Evolutionary conservation across 1,140 invertebrate species (phyloP), one percentile per base, ranked within the genome.

Genomic region (Drosophila persimilis): DNA sequence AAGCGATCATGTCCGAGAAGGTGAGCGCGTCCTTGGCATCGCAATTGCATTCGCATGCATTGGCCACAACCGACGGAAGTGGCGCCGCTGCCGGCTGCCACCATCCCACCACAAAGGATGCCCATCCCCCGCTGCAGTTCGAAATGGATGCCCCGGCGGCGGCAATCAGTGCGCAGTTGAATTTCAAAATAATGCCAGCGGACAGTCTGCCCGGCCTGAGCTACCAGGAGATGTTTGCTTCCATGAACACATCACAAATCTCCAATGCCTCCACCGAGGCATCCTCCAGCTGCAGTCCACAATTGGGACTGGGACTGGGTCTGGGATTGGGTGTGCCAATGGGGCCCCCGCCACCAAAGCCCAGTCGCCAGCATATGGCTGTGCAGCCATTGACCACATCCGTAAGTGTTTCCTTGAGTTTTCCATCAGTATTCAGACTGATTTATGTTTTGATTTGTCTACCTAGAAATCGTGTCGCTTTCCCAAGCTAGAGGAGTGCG

Each of bases 401-500:
- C 62, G 81, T 86, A 29, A 61, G 76, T 74, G 48, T 48, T 61
- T 45, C 47, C 52, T 51, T 45, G 17, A 46, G 4, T 43, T 6
- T 9, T n/a, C 0, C 1, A 11, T 11, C 2, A 2, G 7, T 1
- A 8, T 2, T 24, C 6, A 15, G 6, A 20, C 13, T 15, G 41
- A 41, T 41, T 9, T 39, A 1, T 22, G 29, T 13, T 45, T 11
- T 41, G 8, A 8, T 31, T 26, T 11, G 7, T 7, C 7, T 71
- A 41, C n/a, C 0, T 52, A 91, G 90, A 91, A 90, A 83, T 91
- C 91, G 24, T 91, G 91, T 73, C 92, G 94, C 6, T 99, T 99
- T 93, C 98, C 98, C 6, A 98, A 98, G 91, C 93, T 99, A 63
- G 97, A 99, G 91, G 97, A 99, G 91, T 99, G 98, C 92, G 98